A percentile compares a stretch with the other conserved stretches of the same genome.
Conservation (phyloP, 2,113 vertebrate species). For the Rhinoderma darwinii region DNA sequence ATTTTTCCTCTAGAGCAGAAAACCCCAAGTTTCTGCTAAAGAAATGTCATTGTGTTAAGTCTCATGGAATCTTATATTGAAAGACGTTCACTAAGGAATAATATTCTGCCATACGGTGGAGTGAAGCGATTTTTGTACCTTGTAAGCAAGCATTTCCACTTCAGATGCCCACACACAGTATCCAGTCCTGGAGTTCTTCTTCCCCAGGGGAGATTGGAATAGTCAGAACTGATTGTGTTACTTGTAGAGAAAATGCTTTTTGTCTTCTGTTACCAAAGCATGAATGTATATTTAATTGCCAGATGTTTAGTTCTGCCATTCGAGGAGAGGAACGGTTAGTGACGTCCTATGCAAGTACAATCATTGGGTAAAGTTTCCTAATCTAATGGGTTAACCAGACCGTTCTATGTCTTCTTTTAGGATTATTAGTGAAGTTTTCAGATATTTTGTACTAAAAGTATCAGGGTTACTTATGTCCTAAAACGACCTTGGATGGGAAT, state of each 20-base stretch:
- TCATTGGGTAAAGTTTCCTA: background rate
- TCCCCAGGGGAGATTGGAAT: constrained; percentile 6
- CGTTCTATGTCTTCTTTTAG: background rate
- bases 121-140: background rate
- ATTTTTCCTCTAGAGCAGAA: background rate
- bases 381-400: constrained; percentile 13
- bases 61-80: background rate
- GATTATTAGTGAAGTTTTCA: background rate
- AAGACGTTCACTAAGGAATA: no score
- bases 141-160: background rate
- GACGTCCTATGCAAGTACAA: background rate
- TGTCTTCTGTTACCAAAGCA: constrained; percentile 42
- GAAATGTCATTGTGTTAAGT: background rate
- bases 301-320: constrained; percentile 35
- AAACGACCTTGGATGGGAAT: background rate
- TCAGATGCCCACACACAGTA: background rate
- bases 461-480: background rate
- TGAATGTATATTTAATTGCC: constrained; percentile 40
- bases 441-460: background rate
- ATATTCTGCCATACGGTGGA: constrained; percentile 12
- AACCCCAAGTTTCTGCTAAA: background rate
- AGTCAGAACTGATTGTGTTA: constrained; percentile 44
- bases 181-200: constrained; percentile 22
- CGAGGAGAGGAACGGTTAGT: background rate
- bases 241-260: constrained; percentile 24